Base-by-base conservation (phyloP, 2,888 invertebrate genomes). In the Actias luna region DNA sequence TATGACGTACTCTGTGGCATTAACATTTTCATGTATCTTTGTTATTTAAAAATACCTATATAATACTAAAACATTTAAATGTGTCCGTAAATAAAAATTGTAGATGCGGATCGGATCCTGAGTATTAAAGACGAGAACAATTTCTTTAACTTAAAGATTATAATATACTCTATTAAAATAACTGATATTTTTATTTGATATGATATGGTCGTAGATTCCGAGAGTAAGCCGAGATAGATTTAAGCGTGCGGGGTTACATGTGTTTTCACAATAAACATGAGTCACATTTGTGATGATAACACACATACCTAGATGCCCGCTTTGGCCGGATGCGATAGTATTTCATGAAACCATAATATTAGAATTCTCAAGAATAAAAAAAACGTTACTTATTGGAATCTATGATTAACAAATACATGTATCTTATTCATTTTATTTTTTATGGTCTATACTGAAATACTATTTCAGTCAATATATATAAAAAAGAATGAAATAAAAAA, bases 221-320 rank as follows among this genome's bases (percentile, higher is more conserved):
- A 59, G 55, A 52, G 55, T 39, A 59, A 63, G 29, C 29, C 4
- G 46, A 46, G 46, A 46, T 46, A 8, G 18, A 46, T 52, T 16
- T 27, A 29, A 52, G 50, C 52, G 10, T 31, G 27, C 36, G 22
- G 29, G n/a, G 50, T 50, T 50, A 62, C 33, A n/a, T 18, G 27
- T 59, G 35, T 59, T 63, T 57, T 59, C 63, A 36, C 22, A 63
- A 63, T 59, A 59, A 35, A 29, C 18, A 59, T 63, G 63, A 63
- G 52, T 63, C 62, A 63, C 52, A 27, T 29, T 59, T 59, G 36
- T 25, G 46, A 62, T 39, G 57, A 36, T 63, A 36, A 59, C 55
- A 39, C 39, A 27, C 22, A 58, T 61, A 58, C 29, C 27, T 57
- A 35, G 33, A 59, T 36, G 35, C 25, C 18, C 46, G 39, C 18